A percentile compares a stretch with the other conserved stretches of the same genome.
phyloP scores from a whole-genome alignment of 2,113 vertebrate genomes.

The Indicator maculatus region DNA sequence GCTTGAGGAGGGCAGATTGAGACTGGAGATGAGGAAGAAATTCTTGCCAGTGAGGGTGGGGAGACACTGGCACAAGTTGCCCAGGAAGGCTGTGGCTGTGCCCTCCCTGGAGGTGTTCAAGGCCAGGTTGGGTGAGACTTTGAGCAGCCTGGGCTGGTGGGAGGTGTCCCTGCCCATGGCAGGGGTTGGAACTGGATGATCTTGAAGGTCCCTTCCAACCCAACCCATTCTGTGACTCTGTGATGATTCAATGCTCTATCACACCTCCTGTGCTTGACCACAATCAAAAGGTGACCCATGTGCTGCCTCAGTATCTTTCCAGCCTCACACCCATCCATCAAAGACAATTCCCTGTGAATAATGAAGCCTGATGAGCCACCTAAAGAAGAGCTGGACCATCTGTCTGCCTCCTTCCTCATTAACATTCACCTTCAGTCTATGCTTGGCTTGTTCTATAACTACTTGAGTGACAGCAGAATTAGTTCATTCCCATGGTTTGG shows the following conservation, averaged over 20 bases:
- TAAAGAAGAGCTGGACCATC: slow-evolving; percentile 51
- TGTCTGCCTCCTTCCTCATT: slow-evolving; percentile 66
- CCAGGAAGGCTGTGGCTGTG: no score
- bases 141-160: no score
- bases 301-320: slow-evolving; percentile 11
- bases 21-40: no score
- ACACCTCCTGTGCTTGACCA: slow-evolving; percentile 9
- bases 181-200: no score
- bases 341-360: slow-evolving; percentile 62
- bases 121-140: no score
- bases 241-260: background rate
- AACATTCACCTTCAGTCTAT: slow-evolving; percentile 69
- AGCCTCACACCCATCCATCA: slow-evolving; percentile 31
- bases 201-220: no score
- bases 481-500: slow-evolving; percentile 29
- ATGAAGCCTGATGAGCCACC: slow-evolving; percentile 48
- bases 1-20: no score
- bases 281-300: slow-evolving; percentile 56
- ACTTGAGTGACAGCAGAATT: slow-evolving; percentile 64
- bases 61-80: no score
- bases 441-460: slow-evolving; percentile 62
- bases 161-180: no score
- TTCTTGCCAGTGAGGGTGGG: no score
- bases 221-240: no score
- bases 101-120: no score